Conservation (phyloP, 2,797 vertebrate species). For the Scyliorhinus canicula region DNA sequence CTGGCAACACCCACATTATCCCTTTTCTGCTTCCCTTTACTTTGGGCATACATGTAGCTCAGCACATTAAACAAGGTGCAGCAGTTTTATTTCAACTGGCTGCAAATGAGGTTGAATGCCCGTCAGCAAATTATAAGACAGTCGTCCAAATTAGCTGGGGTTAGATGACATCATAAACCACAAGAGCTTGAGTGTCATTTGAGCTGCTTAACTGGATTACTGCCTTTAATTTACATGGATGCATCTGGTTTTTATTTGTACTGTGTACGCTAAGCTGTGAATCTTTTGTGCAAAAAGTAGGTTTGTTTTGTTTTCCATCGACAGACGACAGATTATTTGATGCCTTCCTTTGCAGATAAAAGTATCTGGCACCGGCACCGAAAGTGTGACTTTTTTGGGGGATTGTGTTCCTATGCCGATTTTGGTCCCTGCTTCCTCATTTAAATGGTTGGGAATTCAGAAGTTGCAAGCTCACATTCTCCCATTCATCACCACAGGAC, state of each 20-base stretch:
- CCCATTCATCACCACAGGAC: neutral
- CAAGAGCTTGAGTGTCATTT: neutral
- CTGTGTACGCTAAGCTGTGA: neutral
- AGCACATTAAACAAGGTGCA: neutral
- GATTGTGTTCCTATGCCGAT: neutral
- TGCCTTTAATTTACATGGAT: neutral
- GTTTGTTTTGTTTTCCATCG: neutral
- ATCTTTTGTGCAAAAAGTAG: neutral
- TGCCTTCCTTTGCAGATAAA: neutral
- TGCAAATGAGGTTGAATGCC: neutral
- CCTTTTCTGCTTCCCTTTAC: neutral
- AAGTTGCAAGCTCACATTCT: neutral
- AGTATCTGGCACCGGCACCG: neutral
- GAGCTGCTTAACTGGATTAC: neutral
- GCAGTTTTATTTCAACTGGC: neutral
- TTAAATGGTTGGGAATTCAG: neutral
- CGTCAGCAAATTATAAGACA: neutral
- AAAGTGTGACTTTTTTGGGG: neutral
- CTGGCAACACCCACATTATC: neutral
- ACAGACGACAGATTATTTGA: neutral
- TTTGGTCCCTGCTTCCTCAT: neutral
- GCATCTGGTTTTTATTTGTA: conserved; percentile 22
- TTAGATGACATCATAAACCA: conserved; percentile 24
- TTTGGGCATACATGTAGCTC: neutral
- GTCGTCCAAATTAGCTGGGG: neutral